Percentiles rank a stretch among this genome's conserved stretches.
These are phyloP conservation scores for Cottus gobio DNA, from an alignment of 2,113 vertebrate species.

Conservation along the genomic window DNA sequence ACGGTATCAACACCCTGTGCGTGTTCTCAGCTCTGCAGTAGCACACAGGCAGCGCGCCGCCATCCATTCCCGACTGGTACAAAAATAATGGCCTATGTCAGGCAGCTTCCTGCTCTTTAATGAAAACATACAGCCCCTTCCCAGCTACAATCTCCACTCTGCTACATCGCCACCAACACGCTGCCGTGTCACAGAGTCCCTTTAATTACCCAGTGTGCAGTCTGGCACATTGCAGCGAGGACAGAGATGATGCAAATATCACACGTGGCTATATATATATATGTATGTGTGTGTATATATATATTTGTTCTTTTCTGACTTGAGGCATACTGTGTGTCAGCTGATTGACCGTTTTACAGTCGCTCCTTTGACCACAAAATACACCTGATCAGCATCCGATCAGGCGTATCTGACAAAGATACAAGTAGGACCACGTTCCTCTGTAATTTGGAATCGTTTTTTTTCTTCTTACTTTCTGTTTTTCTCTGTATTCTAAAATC, in stretches of 20 bases:
- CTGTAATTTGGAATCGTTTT: too few relatives aligned
- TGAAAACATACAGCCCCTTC: conserved; percentile 64
- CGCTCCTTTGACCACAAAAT: too few relatives aligned
- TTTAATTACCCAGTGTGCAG: conserved; percentile 68
- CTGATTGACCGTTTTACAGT: too few relatives aligned
- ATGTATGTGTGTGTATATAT: too few relatives aligned
- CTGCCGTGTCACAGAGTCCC: conserved; percentile 54
- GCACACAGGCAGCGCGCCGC: too few relatives aligned
- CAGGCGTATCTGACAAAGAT: too few relatives aligned
- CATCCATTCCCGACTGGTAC: neutral
- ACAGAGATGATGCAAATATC: conserved; percentile 1
- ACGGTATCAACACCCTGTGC: neutral
- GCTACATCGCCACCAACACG: conserved; percentile 49
- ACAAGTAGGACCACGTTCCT: too few relatives aligned
- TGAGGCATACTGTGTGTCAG: too few relatives aligned
- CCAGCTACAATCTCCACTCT: conserved; percentile 32
- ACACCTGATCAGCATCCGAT: too few relatives aligned
- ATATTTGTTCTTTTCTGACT: too few relatives aligned
- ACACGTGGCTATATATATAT: neutral
- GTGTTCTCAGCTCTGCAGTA: neutral
- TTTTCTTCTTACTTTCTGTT: too few relatives aligned
- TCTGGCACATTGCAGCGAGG: conserved; percentile 30
- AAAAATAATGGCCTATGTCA: conserved; percentile 73
- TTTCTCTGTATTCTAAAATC: neutral
- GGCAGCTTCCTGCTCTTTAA: conserved; percentile 67